phyloP scores from a whole-genome alignment of 2,888 invertebrate species.

The Leucoma salicis region DNA sequence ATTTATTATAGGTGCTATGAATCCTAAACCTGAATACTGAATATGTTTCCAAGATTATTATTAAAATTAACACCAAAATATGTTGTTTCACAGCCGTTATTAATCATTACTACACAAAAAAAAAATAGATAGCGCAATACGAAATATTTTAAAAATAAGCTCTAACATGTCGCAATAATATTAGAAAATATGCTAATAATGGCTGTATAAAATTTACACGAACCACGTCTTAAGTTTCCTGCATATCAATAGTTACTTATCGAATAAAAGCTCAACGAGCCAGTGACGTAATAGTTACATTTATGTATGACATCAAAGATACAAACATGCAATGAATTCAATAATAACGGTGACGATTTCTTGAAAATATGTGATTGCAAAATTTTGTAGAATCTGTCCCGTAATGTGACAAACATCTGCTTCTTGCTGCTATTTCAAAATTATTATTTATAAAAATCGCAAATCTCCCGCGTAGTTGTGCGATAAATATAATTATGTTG shows the following conservation, averaged over 20 bases:
- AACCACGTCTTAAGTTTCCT: background rate
- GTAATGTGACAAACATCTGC: constrained; percentile 3
- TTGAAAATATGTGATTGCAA: constrained; percentile 26
- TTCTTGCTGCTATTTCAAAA: background rate
- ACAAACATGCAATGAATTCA: constrained; percentile 34
- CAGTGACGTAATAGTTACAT: constrained; percentile 41
- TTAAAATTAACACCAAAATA: too few relatives aligned
- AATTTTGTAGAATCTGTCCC: too few relatives aligned
- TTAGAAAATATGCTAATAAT: too few relatives aligned
- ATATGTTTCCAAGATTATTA: too few relatives aligned
- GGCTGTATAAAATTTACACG: too few relatives aligned
- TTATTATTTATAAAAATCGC: constrained; percentile 7
- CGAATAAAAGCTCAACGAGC: constrained; percentile 5
- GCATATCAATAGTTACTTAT: background rate
- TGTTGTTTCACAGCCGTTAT: too few relatives aligned
- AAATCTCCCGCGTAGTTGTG: constrained; percentile 24
- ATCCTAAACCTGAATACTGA: too few relatives aligned
- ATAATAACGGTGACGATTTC: constrained; percentile 39
- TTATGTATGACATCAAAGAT: constrained; percentile 36
- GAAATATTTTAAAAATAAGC: too few relatives aligned
- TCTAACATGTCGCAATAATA: too few relatives aligned
- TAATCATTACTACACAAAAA: too few relatives aligned
- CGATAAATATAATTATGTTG: background rate
- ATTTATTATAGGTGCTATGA: too few relatives aligned
- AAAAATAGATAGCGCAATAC: too few relatives aligned